A percentile compares a stretch with the other conserved stretches of the same genome.
These are phyloP conservation scores for Myotis planiceps DNA, from an alignment of 2,797 vertebrate species.

Conservation along the genomic window DNA sequence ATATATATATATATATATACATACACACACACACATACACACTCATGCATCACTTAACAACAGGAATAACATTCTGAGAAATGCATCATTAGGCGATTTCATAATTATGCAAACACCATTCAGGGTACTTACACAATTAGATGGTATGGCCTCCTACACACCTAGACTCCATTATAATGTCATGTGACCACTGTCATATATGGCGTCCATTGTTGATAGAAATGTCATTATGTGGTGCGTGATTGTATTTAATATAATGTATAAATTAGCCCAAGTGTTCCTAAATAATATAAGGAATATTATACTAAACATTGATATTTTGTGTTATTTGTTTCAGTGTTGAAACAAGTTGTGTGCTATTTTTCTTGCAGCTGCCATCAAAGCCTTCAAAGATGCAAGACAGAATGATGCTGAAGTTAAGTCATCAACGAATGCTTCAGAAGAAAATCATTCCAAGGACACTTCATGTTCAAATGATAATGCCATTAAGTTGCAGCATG, in stretches of 20 bases:
- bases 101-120: background rate
- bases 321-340: slow-evolving; percentile 16
- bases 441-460: slow-evolving; percentile 68
- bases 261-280: background rate
- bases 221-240: background rate
- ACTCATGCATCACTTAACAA: background rate
- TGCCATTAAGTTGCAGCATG: slow-evolving; percentile 49
- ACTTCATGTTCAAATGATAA: slow-evolving; percentile 51
- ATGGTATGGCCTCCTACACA: background rate
- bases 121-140: background rate
- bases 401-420: slow-evolving; percentile 64
- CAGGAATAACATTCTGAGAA: background rate
- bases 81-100: background rate
- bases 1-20: too few species aligned
- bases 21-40: too few species aligned
- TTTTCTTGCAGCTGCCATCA: slow-evolving; percentile 84
- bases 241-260: background rate
- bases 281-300: background rate
- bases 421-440: slow-evolving; percentile 55
- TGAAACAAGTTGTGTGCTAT: slow-evolving; percentile 34
- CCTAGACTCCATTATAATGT: background rate
- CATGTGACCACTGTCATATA: background rate
- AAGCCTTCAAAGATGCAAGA: slow-evolving; percentile 88
- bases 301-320: background rate
- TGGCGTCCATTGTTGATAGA: background rate